A percentile compares a stretch with the other conserved stretches of the same genome.
Evolutionary conservation across 2,888 invertebrate species (phyloP).

Genomic region (Pyrrhia umbra): DNA sequence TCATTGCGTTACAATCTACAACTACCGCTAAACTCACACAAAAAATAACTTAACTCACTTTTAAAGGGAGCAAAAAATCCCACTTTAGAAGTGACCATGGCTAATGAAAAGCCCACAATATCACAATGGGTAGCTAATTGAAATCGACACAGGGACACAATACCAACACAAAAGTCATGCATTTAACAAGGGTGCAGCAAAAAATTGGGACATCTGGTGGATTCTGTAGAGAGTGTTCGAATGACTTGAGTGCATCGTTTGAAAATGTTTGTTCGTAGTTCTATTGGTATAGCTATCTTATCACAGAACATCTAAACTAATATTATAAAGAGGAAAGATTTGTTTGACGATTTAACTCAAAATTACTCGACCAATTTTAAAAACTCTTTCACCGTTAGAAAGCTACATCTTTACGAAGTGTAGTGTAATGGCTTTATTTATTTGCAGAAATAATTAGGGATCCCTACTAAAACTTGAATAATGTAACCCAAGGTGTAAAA

Average conservation of each 20-base stretch:
- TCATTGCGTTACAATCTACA: conserved; percentile 40
- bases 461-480: too few species aligned
- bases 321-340: too few species aligned
- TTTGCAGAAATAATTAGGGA: too few species aligned
- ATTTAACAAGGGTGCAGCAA: conserved; percentile 61
- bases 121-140: conserved; percentile 78
- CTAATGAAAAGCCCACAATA: conserved; percentile 58
- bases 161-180: conserved; percentile 52
- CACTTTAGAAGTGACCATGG: conserved; percentile 51
- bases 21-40: conserved; percentile 23
- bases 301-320: too few species aligned
- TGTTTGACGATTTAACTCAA: too few species aligned
- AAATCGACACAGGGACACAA: conserved; percentile 75
- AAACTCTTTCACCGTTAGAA: too few species aligned
- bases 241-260: conserved; percentile 52
- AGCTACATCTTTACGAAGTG: too few species aligned
- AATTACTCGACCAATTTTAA: too few species aligned
- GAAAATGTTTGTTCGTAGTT: neutral
- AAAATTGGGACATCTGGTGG: conserved; percentile 78
- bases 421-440: too few species aligned
- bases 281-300: too few species aligned
- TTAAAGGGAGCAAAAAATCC: conserved; percentile 34
- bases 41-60: conserved; percentile 25
- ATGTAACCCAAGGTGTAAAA: too few species aligned
- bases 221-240: conserved; percentile 30